Conservation (phyloP, 2,888 invertebrate species). For the Acheta domesticus region DNA sequence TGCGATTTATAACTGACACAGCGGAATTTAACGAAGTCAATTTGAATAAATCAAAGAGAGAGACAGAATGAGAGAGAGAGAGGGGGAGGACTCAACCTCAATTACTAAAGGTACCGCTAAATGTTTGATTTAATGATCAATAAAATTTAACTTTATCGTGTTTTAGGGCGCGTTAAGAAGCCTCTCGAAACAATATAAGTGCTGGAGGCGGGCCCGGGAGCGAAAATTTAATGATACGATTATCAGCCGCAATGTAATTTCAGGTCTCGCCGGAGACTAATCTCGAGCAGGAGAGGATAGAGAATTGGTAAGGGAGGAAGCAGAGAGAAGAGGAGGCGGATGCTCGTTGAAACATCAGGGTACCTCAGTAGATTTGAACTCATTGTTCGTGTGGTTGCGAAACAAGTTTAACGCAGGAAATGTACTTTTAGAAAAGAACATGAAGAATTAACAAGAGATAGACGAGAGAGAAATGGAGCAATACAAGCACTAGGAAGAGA, state of each 20-base stretch:
- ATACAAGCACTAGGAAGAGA: not conserved
- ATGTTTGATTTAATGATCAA: conserved; percentile 7
- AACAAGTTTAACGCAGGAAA: too few relatives aligned
- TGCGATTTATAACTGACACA: conserved; percentile 18
- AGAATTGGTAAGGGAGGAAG: not conserved
- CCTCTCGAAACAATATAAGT: not conserved
- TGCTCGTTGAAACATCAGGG: too few relatives aligned
- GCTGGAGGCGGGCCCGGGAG: not conserved
- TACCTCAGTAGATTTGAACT: too few relatives aligned
- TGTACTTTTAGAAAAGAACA: too few relatives aligned
- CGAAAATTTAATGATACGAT: not conserved
- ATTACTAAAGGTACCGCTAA: conserved; percentile 9
- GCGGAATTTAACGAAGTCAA: conserved; percentile 1
- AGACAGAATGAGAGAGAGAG: not conserved
- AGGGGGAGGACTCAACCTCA: not conserved
- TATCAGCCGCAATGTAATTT: not conserved
- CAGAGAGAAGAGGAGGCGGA: not conserved
- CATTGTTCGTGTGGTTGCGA: too few relatives aligned
- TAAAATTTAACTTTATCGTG: not conserved
- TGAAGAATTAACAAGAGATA: too few relatives aligned
- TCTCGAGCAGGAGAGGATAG: too few relatives aligned
- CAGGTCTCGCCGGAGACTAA: too few relatives aligned
- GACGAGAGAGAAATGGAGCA: too few relatives aligned
- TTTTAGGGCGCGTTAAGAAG: not conserved
- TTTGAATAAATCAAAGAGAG: conserved; percentile 18